A percentile compares a stretch with the other conserved stretches of the same genome.
These are phyloP conservation scores for Tichodroma muraria DNA, from an alignment of 2,113 vertebrate genomes.

Conservation along the genomic window DNA sequence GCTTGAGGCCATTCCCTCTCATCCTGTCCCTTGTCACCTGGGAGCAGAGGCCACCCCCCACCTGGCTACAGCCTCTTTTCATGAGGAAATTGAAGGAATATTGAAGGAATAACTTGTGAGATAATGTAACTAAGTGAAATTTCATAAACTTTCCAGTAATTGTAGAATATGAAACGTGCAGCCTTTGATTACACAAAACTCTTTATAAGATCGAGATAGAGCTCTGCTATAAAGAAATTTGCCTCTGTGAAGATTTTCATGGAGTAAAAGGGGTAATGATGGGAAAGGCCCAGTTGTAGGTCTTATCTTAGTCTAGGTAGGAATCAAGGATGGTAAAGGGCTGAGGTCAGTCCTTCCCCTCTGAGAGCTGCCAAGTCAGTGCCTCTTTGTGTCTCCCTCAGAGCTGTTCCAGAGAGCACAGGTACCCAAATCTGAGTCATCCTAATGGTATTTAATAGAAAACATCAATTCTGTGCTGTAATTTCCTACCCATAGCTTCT, in stretches of 20 bases:
- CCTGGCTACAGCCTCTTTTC: not conserved
- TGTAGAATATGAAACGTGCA: not conserved
- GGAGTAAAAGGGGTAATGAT: not conserved
- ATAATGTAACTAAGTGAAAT: not conserved
- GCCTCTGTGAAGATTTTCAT: not conserved
- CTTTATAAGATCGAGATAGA: not conserved
- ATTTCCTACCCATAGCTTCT: not conserved
- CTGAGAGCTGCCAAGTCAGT: not conserved
- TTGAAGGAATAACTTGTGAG: not conserved
- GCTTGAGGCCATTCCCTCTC: fast-evolving
- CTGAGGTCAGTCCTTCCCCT: not conserved
- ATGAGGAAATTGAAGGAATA: not conserved
- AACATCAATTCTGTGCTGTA: not conserved
- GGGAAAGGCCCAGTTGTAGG: not conserved
- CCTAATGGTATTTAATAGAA: not conserved
- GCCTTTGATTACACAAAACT: not conserved
- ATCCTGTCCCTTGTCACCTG: not conserved
- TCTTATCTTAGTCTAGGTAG: not conserved
- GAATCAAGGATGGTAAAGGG: fast-evolving
- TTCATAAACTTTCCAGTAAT: not conserved
- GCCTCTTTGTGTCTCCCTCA: not conserved
- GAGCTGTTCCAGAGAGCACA: not conserved
- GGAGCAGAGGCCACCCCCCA: not conserved
- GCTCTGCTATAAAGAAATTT: not conserved
- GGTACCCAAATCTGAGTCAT: not conserved